A percentile compares a stretch with the other conserved stretches of the same genome.
phyloP scores from a whole-genome alignment of 2,113 vertebrate genomes.

The Apeltes quadracus region DNA sequence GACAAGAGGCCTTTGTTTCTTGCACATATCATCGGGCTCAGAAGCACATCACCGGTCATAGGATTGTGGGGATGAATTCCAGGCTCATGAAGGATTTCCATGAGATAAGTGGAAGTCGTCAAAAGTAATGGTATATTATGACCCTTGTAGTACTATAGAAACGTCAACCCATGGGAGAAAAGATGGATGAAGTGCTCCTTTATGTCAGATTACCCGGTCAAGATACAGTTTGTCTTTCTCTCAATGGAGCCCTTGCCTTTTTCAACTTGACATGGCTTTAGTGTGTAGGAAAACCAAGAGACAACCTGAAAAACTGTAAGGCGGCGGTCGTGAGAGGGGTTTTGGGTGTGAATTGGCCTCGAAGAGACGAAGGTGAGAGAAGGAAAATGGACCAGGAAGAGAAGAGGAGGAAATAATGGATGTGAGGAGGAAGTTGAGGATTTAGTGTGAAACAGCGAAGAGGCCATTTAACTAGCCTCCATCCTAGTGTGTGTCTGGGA shows the following conservation, averaged over 20 bases:
- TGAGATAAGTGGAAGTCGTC: constrained; percentile 11
- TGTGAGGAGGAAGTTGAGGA: constrained; percentile 39
- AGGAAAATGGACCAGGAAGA: constrained; percentile 17
- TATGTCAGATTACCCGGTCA: constrained; percentile 4
- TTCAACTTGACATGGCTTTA: constrained; percentile 5
- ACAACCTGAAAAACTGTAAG: constrained; percentile 5
- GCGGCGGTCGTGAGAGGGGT: constrained; percentile 9
- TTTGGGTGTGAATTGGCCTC: constrained; percentile 22
- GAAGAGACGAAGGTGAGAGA: constrained; percentile 19
- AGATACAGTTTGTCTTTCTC: constrained; percentile 17
- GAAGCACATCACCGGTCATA: background rate
- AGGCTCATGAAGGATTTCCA: background rate
- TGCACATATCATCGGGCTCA: background rate
- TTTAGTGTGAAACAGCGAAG: constrained; percentile 58
- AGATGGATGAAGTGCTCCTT: constrained; percentile 9
- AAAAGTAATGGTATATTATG: constrained; percentile 32
- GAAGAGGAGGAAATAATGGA: constrained; percentile 30
- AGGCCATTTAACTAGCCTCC: constrained; percentile 68
- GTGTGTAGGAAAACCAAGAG: constrained; percentile 14
- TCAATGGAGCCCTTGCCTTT: constrained; percentile 4
- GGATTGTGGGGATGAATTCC: constrained; percentile 2
- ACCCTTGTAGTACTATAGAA: background rate
- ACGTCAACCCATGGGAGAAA: constrained; percentile 1
- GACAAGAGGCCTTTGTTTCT: background rate
- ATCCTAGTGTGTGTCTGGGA: constrained; percentile 58